Base-by-base conservation (phyloP, 2,888 invertebrate genomes). In the Poecilus cupreus region DNA sequence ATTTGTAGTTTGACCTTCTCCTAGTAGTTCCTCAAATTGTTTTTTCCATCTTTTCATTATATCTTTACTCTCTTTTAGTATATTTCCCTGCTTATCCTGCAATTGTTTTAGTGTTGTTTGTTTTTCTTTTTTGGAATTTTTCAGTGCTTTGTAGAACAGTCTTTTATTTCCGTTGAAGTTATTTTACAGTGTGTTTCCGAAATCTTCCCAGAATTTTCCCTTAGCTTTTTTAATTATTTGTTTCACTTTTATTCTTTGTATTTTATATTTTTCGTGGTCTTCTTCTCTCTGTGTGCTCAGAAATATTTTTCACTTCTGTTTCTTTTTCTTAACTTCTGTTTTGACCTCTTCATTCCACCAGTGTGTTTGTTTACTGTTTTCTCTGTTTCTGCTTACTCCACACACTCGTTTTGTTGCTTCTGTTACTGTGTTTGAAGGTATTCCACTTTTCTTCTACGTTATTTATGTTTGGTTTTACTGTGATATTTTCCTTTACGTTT, bases 41-140 rank as follows among this genome's bases (percentile, higher is more conserved):
- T 68, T 13, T 26, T 43, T 72, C 72, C 72, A 72, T 72, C 72
- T 39, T 46, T 43, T 11, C 75, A 49, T 75, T 46, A 75, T 49
- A 26, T 46, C 26, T 5, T 51, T 26, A 6, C 26, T n/a, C 1
- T 51, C 51, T 75, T 49, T 51, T 11, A 75, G 2, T 75, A 75
- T 75, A 10, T 18, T 51, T 16, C 54, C 54, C 13, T 51, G 16
- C 3, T 76, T 76, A 13, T 51, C 32, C n/a, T 51, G n/a, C n/a
- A n/a, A n/a, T n/a, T n/a, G n/a, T n/a, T n/a, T n/a, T n/a, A n/a
- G n/a, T n/a, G n/a, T n/a, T 37, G 18, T 16, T 18, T 16, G 26
- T 37, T 76, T 76, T 54, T 32, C 54, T 76, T 26, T 57, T 18
- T 57, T 76, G 54, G 11, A 32, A 18, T 54, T 76, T 54, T 54